Base-by-base conservation (phyloP, 2,797 vertebrate species). In the Telmatherina bonti region DNA sequence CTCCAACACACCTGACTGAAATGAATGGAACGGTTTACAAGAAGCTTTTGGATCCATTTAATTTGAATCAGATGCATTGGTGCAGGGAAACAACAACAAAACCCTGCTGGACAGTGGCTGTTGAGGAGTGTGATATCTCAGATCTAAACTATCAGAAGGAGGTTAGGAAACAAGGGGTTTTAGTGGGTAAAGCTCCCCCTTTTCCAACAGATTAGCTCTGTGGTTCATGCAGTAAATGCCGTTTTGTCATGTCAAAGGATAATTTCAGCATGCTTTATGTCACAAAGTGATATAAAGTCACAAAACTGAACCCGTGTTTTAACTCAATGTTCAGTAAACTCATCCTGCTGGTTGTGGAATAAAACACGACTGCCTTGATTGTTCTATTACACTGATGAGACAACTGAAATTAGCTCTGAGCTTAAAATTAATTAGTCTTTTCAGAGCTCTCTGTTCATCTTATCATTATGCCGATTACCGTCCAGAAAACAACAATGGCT, bases 401-500 rank as follows among this genome's bases (percentile, higher is more conserved):
- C 87, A 78, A 70, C 4, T 76, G 79, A 78, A 88, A 81, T 52
- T 62, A 56, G 77, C 84, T 74, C 63, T 52, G 45, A 76, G 86
- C 84, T 68, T 66, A 70, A 80, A 88, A 91, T 87, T 86, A 76
- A 81, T 82, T 61, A 72, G 27, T 73, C 66, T 60, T 59, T 56
- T 86, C 71, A 89, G 83, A 81, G 79, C 72, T 90, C 89, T 89
- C 85, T 76, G 29, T 76, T 62, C 0, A 22, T 45, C 72, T 65
- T 47, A 89, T 89, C 87, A 80, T 67, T 80, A 85, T 73, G 76
- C 81, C 78, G 87, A 81, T 90, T 88, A 88, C 76, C 67, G 64
- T 71, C 70, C 57, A 78, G 67, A 81, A 77, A 63, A 36, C 36
- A 61, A 27, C 53, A 75, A 30, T 36, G 54, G 53, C n/a, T 41